A percentile compares a stretch with the other conserved stretches of the same genome.
These are phyloP conservation scores for Leptatherina wallacei DNA, from an alignment of 2,797 vertebrate species.

Conservation along the genomic window DNA sequence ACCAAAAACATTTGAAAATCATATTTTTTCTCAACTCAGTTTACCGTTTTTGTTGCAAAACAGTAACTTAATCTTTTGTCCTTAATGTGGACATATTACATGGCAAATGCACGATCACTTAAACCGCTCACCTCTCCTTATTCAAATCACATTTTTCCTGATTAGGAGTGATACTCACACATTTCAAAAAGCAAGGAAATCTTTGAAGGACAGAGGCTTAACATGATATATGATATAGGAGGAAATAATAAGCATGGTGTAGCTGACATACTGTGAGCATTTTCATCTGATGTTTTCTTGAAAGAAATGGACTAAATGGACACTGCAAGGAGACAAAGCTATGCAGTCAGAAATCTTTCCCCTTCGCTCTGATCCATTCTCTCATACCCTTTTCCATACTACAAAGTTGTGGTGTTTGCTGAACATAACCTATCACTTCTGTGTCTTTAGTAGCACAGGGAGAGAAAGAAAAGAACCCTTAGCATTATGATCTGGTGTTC, in stretches of 20 bases:
- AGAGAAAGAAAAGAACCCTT: slow-evolving; percentile 64
- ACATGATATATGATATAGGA: slow-evolving; percentile 66
- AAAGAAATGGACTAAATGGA: slow-evolving; percentile 46
- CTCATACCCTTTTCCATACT: slow-evolving; percentile 46
- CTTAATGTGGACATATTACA: slow-evolving; percentile 82
- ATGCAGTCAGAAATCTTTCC: slow-evolving; percentile 37
- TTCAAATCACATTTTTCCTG: slow-evolving; percentile 79
- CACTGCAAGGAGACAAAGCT: slow-evolving; percentile 20
- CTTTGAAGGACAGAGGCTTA: slow-evolving; percentile 69
- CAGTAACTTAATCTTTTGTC: slow-evolving; percentile 77
- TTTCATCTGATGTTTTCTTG: slow-evolving; percentile 68
- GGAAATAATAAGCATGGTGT: slow-evolving; percentile 59
- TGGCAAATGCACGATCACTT: slow-evolving; percentile 83
- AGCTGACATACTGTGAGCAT: slow-evolving; percentile 63
- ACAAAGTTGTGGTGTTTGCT: slow-evolving; percentile 66
- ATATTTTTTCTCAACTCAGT: slow-evolving; percentile 65
- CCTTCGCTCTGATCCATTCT: slow-evolving; percentile 49
- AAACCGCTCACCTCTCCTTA: slow-evolving; percentile 80
- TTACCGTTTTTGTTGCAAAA: slow-evolving; percentile 71
- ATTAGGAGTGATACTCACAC: slow-evolving; percentile 67
- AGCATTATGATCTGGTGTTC: slow-evolving; percentile 81
- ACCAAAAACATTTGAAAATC: slow-evolving; percentile 64
- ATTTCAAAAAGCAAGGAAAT: slow-evolving; percentile 58
- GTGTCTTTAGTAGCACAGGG: slow-evolving; percentile 56
- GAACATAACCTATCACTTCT: slow-evolving; percentile 62